Percentiles rank a stretch among this genome's conserved stretches.
phyloP scores from a whole-genome alignment of 2,113 vertebrate genomes.

The Calidris pugnax region DNA sequence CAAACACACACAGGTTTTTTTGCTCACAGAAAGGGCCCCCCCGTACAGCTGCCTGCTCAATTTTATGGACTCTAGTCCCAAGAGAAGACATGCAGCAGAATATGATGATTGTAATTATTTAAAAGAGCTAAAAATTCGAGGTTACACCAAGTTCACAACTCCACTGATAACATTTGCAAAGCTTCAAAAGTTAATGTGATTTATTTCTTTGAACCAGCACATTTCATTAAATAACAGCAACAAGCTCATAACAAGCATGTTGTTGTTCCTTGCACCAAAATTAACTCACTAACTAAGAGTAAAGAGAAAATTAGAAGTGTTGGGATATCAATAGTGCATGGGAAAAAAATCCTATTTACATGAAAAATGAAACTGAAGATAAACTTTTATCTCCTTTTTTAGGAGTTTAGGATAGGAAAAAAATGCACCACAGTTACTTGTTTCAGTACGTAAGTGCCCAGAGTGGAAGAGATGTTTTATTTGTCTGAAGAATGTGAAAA shows the following conservation, averaged over 20 bases:
- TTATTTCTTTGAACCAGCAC: background rate
- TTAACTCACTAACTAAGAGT: background rate
- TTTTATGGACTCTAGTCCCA: background rate
- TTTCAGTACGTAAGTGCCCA: background rate
- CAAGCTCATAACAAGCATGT: background rate
- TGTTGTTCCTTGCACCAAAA: background rate
- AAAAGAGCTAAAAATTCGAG: background rate
- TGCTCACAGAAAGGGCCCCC: background rate
- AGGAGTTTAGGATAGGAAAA: background rate
- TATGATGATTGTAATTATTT: background rate
- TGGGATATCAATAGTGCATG: background rate
- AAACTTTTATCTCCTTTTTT: background rate
- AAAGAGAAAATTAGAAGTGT: background rate
- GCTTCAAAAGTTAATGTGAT: background rate
- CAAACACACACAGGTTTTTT: background rate
- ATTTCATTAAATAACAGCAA: background rate
- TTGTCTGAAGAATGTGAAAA: background rate
- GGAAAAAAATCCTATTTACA: background rate
- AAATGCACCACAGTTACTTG: background rate
- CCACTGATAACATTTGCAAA: background rate
- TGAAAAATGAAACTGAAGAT: background rate
- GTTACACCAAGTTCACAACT: background rate
- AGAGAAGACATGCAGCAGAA: background rate
- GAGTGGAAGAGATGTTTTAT: background rate
- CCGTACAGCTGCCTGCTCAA: background rate